These are phyloP conservation scores for Diplogasteroides magnus DNA, from an alignment of 1,140 invertebrate genomes.

Conservation along the genomic window DNA sequence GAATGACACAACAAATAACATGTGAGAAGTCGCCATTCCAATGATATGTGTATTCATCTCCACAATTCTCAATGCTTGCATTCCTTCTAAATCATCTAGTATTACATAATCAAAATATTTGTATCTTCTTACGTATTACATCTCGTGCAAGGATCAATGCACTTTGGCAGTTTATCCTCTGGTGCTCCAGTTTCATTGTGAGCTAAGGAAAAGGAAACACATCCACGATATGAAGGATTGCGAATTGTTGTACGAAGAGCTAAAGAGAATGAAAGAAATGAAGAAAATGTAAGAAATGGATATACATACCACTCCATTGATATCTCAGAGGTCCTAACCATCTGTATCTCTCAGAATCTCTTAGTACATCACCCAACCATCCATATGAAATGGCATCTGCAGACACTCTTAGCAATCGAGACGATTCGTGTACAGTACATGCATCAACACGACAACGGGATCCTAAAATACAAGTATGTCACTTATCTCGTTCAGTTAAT, in stretches of 20 bases:
- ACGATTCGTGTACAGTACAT: slow-evolving; percentile 69
- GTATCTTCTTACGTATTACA: slow-evolving; percentile 19
- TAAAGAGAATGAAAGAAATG: slow-evolving; percentile 13
- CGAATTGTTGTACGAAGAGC: slow-evolving; percentile 50
- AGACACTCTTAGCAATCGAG: slow-evolving; percentile 67
- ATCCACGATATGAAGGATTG: slow-evolving; percentile 48
- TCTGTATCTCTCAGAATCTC: slow-evolving; percentile 74
- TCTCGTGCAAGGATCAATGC: slow-evolving; percentile 38
- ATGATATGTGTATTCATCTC: slow-evolving; percentile 43
- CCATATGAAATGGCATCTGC: slow-evolving; percentile 79
- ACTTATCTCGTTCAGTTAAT: background rate
- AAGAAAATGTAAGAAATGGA: background rate
- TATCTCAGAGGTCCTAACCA: slow-evolving; percentile 85
- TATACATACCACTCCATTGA: slow-evolving; percentile 68
- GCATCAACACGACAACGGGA: slow-evolving; percentile 66
- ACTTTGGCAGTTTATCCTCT: slow-evolving; percentile 37
- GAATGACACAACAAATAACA: slow-evolving; percentile 48
- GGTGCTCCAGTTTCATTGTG: slow-evolving; percentile 27
- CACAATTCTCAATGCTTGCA: background rate
- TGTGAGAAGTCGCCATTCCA: slow-evolving; percentile 52
- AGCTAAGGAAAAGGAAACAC: slow-evolving; percentile 45
- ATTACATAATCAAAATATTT: background rate
- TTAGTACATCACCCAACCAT: slow-evolving; percentile 77
- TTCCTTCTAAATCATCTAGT: background rate
- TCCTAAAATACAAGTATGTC: background rate